Evolutionary conservation across 2,888 invertebrate genomes (phyloP), one percentile per base, ranked within the genome.

Genomic region (Troglohyphantes excavatus): DNA sequence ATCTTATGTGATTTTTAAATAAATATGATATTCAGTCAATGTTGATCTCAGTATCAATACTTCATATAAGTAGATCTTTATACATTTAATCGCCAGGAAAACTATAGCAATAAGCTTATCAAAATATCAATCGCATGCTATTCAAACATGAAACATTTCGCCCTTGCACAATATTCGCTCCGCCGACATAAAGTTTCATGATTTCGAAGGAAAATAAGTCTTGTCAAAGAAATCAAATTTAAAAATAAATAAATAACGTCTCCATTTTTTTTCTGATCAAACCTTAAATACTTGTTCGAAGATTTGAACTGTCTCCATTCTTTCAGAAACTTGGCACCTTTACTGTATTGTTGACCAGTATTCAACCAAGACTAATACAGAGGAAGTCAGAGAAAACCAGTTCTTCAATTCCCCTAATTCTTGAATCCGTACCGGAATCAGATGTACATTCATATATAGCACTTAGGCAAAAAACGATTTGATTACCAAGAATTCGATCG

Each of bases 321-420:
- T 63, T 65, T 21, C 82, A 13, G 19, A 19, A 17, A 63, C 83
- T 83, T 73, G 83, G 83, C 83, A 83, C 73, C 83, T 73, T 65
- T 13, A 83, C 43, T 39, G 43, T 39, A 72, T 72, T 73, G 73
- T 39, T 63, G 33, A 73, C 21, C 23, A 17, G 19, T 29, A 13
- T 75, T 68, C 29, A 75, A 23, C 33, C 39, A 43, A 78, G 78
- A 65, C 65, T 39, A 63, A 46, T 68, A 46, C n/a, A 29, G 46
- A 67, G 53, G 53, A 46, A 29, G 68, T 19, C 43, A 43, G 39
- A 39, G 23, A 78, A 43, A 21, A 43, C 17, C 21, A 17, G 0
- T 39, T 2, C 76, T 33, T 26, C 33, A 2, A 11, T 78, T 39
- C 23, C 43, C 3, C 23, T 53, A 53, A 53, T 5, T n/a, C 13